Evolutionary conservation across 2,113 vertebrate species (phyloP).

Genomic region (Rostratula benghalensis): DNA sequence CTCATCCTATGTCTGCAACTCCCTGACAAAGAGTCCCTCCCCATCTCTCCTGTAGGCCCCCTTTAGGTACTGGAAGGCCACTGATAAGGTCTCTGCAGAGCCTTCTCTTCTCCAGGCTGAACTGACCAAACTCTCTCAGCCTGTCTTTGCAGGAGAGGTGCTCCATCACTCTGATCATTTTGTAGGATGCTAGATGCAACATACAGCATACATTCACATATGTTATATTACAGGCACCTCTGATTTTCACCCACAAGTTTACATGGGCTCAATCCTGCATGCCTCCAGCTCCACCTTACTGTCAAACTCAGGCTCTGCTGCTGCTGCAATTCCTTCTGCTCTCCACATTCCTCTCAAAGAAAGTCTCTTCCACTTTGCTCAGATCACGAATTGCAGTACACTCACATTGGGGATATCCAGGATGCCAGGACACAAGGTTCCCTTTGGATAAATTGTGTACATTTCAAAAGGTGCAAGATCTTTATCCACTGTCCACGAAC

Average conservation of each 20-base stretch:
- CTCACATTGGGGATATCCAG: neutral
- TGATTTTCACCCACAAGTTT: neutral
- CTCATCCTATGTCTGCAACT: no score
- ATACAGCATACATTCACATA: neutral
- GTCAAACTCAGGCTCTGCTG: neutral
- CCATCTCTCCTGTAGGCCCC: no score
- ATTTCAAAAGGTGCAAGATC: neutral
- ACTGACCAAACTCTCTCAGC: no score
- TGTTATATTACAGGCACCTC: neutral
- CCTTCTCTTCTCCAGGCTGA: no score
- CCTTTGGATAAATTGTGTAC: neutral
- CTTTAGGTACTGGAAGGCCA: no score
- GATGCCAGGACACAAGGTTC: neutral
- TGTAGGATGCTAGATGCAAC: neutral
- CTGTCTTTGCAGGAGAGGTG: no score
- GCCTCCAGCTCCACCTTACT: neutral
- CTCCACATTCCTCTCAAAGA: fast-evolving
- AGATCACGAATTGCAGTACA: neutral
- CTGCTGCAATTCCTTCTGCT: neutral
- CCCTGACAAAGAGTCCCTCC: no score
- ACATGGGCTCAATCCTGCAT: fast-evolving
- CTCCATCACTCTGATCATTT: neutral
- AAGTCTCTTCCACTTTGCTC: neutral
- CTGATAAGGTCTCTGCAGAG: no score
- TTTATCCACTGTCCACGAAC: neutral